Conservation (phyloP, 2,797 vertebrate genomes). For the Epinephelus awoara region DNA sequence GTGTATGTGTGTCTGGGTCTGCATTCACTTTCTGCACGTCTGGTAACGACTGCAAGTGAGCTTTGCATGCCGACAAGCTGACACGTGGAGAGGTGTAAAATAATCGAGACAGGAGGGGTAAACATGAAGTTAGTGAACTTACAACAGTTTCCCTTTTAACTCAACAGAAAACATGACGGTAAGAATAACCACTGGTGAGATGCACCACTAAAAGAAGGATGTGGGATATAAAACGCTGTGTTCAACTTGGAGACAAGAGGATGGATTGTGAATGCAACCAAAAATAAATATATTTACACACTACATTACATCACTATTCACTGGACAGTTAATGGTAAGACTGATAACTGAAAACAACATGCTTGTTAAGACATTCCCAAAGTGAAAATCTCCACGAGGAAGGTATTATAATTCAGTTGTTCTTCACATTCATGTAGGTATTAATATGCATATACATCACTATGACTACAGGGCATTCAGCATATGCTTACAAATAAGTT, state of each 20-base stretch:
- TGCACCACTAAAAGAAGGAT: conserved; percentile 53
- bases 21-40: conserved; percentile 24
- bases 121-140: conserved; percentile 72
- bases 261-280: conserved; percentile 52
- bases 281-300: conserved; percentile 44
- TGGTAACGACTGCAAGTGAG: conserved; percentile 4
- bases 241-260: conserved; percentile 44
- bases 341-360: neutral
- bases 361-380: neutral
- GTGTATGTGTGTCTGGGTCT: conserved; percentile 64
- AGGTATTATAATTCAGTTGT: conserved; percentile 8
- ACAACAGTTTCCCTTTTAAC: conserved; percentile 86
- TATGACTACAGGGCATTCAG: conserved; percentile 12
- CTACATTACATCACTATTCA: conserved; percentile 7
- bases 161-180: conserved; percentile 77
- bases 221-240: conserved; percentile 55
- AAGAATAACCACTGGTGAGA: conserved; percentile 43
- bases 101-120: conserved; percentile 35
- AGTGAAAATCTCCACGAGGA: neutral
- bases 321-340: neutral
- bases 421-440: conserved; percentile 23
- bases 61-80: conserved; percentile 38
- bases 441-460: conserved; percentile 39
- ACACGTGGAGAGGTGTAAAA: conserved; percentile 48
- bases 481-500: conserved; percentile 31